Conservation (phyloP, 2,888 invertebrate genomes). For the Strigamia transsilvanica region DNA sequence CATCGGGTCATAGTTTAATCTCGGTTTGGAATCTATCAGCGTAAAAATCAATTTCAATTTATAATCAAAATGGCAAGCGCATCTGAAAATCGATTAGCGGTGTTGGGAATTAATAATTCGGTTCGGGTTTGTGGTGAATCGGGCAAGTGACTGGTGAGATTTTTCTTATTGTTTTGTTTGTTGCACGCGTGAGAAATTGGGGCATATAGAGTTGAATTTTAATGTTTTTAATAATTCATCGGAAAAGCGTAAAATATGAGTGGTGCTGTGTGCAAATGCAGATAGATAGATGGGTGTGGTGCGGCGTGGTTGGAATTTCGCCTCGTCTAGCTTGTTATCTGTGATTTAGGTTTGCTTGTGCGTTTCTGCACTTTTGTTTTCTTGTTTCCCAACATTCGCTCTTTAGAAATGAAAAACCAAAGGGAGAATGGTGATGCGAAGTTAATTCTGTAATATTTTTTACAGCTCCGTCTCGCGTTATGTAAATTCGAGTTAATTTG, state of each 20-base stretch:
- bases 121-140: no score
- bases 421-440: not conserved
- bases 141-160: not conserved
- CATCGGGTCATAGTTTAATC: not conserved
- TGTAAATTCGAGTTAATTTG: slow-evolving; percentile 11
- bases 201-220: not conserved
- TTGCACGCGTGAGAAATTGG: not conserved
- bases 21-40: not conserved
- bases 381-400: not conserved
- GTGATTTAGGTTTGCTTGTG: not conserved
- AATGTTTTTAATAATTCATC: slow-evolving; percentile 36
- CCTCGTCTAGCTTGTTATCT: slow-evolving; percentile 5
- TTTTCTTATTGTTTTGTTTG: not conserved
- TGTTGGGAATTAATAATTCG: no score
- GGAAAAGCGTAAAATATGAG: not conserved
- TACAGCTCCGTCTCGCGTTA: not conserved
- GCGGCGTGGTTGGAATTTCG: slow-evolving; percentile 28
- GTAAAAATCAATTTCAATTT: not conserved
- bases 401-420: not conserved
- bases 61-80: not conserved
- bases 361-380: not conserved
- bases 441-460: not conserved
- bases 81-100: not conserved
- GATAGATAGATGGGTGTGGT: slow-evolving; percentile 10
- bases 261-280: not conserved